These are phyloP conservation scores for Notarius quadriscutis DNA, from an alignment of 2,113 vertebrate genomes.

Conservation along the genomic window DNA sequence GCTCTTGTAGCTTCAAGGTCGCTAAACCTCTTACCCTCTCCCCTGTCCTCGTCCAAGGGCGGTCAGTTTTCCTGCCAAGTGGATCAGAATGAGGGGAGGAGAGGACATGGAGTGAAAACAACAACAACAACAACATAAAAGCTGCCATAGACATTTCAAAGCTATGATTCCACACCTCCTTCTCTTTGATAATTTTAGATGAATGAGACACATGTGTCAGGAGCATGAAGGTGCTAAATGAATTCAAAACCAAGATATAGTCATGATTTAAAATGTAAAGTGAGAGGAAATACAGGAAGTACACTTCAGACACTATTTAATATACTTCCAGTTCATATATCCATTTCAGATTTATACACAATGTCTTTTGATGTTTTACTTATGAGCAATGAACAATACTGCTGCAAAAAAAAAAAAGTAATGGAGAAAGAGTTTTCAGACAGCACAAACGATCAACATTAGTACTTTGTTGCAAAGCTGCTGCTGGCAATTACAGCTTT, in stretches of 20 bases:
- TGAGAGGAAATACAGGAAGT: neutral
- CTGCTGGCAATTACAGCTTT: neutral
- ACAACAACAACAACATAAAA: neutral
- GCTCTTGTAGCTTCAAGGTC: conserved; percentile 60
- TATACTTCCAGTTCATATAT: neutral
- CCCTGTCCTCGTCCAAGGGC: conserved; percentile 35
- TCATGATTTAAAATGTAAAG: neutral
- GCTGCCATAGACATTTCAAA: neutral
- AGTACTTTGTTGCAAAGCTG: neutral
- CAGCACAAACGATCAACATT: neutral
- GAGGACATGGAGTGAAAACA: neutral
- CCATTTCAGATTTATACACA: neutral
- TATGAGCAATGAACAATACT: neutral
- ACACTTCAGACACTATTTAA: neutral
- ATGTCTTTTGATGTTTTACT: neutral
- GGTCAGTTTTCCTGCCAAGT: conserved; percentile 74
- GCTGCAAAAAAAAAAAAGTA: neutral
- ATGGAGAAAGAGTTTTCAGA: neutral
- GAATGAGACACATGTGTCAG: neutral
- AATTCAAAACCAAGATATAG: neutral
- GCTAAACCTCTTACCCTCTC: conserved; percentile 65
- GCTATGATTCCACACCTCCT: neutral
- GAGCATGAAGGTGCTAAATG: neutral
- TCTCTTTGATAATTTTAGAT: neutral
- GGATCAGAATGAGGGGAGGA: conserved; percentile 63